Evolutionary conservation across 1,140 invertebrate genomes (phyloP).

Genomic region (Propsilocerus akamusi): DNA sequence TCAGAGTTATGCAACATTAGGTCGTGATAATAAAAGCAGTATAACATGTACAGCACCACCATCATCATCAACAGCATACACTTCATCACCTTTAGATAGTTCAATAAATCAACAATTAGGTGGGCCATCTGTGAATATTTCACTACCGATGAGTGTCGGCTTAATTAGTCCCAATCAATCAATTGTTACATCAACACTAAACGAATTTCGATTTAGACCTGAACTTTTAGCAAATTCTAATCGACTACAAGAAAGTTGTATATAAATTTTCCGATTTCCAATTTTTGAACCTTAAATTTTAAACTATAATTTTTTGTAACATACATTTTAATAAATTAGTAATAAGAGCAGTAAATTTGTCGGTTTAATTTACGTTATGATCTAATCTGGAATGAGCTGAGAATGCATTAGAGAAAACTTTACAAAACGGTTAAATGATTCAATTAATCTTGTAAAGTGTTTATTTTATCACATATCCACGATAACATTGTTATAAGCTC

Average conservation of each 20-base stretch:
- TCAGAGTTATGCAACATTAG: conserved; percentile 23
- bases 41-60: conserved; percentile 22
- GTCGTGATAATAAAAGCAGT: conserved; percentile 19
- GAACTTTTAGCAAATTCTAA: conserved; percentile 67
- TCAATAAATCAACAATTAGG: not conserved
- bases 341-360: too few species aligned
- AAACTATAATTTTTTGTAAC: too few species aligned
- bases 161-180: conserved; percentile 24
- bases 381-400: too few species aligned
- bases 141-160: conserved; percentile 24
- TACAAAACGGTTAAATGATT: too few species aligned
- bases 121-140: conserved; percentile 8
- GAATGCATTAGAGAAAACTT: too few species aligned
- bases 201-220: conserved; percentile 39
- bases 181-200: conserved; percentile 36
- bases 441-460: too few species aligned
- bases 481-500: too few species aligned
- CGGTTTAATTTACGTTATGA: too few species aligned
- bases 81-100: conserved; percentile 15
- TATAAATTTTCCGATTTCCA: too few species aligned
- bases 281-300: too few species aligned
- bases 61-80: conserved; percentile 14
- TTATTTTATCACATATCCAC: too few species aligned
- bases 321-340: too few species aligned
- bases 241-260: conserved; percentile 71